Base-by-base conservation (phyloP, 2,888 invertebrate species). In the Drosophila mayaguana region DNA sequence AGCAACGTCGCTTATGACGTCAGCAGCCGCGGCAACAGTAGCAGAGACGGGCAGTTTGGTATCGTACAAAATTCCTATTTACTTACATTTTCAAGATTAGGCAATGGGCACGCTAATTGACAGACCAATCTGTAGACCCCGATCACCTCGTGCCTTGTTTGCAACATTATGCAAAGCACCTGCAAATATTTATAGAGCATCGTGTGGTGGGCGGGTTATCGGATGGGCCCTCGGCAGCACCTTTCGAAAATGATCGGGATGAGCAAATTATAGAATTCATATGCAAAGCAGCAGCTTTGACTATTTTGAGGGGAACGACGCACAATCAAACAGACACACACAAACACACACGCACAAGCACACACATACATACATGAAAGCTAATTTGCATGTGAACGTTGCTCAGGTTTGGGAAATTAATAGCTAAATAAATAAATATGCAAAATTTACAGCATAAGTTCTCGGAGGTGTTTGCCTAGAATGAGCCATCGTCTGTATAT, bases 371-470 rank as follows among this genome's bases (percentile, higher is more conserved):
- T 40, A 36, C 43, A 16, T 14, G 12, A 20, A 38, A 71, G 48
- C 72, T 85, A 61, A 83, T 88, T 86, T 84, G 87, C 87, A 84
- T 83, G 48, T 68, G 83, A 75, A 75, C 83, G 72, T 64, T 56
- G 75, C 53, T 43, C 66, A 69, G 56, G 65, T 67, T 64, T 75
- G 55, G 55, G 63, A 75, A 73, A 73, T 80, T 70, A 78, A 88
- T 78, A 78, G 79, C 69, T 43, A 55, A 65, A 51, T 63, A 85
- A 83, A 88, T 72, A 80, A 63, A 85, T 80, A 88, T 80, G 74
- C 82, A 72, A 86, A 69, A 60, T 53, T 83, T 80, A 83, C 86
- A 85, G 65, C 69, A 80, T 68, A 56, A 51, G 54, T 54, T 70
- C 53, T 22, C 38, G 20, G 51, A 42, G 55, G 34, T 70, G 71